Percentiles rank a stretch among this genome's conserved stretches.
Evolutionary conservation across 2,113 vertebrate genomes (phyloP).

Genomic region (Eulemur macaco): DNA sequence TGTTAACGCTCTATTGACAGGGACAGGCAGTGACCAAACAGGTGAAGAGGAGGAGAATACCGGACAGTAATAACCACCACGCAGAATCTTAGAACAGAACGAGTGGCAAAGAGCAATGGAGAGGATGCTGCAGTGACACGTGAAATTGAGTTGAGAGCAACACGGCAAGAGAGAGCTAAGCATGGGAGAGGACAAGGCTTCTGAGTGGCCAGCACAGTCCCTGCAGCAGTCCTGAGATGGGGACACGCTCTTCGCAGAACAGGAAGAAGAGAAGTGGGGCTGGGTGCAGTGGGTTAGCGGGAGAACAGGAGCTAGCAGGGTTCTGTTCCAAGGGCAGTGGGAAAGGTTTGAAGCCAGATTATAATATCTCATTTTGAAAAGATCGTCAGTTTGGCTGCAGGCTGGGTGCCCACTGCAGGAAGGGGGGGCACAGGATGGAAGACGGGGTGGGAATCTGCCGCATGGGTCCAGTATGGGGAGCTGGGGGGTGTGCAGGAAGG

Average conservation of each 20-base stretch:
- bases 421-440: accelerated
- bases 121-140: accelerated
- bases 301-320: accelerated
- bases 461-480: accelerated
- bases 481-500: accelerated
- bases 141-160: not conserved
- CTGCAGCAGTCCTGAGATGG: accelerated
- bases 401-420: accelerated
- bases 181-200: not conserved
- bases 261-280: not conserved
- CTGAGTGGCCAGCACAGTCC: not conserved
- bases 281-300: accelerated
- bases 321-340: not conserved
- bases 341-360: not conserved
- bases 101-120: not conserved
- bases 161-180: not conserved
- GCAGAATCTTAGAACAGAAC: not conserved
- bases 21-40: not conserved
- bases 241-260: not conserved
- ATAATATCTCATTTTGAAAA: not conserved
- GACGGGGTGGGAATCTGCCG: accelerated
- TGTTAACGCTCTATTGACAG: not conserved
- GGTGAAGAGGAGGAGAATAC: not conserved
- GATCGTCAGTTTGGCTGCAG: not conserved
- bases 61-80: not conserved